A percentile compares a stretch with the other conserved stretches of the same genome.
Evolutionary conservation across 1,140 invertebrate species (phyloP).

Genomic region (Forficula auricularia): DNA sequence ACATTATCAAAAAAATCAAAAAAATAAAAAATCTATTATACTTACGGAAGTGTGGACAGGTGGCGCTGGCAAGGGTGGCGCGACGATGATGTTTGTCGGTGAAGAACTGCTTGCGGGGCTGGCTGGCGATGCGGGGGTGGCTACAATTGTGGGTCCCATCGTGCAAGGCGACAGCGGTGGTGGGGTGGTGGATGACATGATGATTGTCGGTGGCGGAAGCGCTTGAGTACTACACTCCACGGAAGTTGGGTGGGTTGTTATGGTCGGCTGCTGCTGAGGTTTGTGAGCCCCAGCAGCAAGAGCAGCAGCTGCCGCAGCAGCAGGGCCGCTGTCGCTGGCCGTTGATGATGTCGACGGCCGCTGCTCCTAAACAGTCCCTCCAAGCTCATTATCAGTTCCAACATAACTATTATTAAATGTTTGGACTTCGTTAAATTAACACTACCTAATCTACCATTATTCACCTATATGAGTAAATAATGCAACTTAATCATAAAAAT

Average conservation of each 20-base stretch:
- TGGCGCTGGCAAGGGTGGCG: not conserved
- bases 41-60: conserved; percentile 1
- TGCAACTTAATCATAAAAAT: too few relatives aligned
- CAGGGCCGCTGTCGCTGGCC: conserved; percentile 42
- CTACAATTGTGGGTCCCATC: conserved; percentile 8
- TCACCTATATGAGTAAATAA: too few relatives aligned
- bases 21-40: too few relatives aligned
- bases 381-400: too few relatives aligned
- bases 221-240: conserved; percentile 36
- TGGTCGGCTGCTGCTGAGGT: conserved; percentile 8
- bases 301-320: conserved; percentile 6
- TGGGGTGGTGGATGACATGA: conserved; percentile 61
- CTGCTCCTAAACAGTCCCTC: conserved; percentile 30
- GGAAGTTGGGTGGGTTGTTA: conserved; percentile 4
- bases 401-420: too few relatives aligned
- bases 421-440: too few relatives aligned
- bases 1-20: too few relatives aligned
- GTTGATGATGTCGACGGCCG: conserved; percentile 63
- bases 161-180: conserved; percentile 46
- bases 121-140: conserved; percentile 10
- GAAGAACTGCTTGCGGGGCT: conserved; percentile 17
- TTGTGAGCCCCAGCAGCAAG: not conserved
- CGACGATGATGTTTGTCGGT: conserved; percentile 25
- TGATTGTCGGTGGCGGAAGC: conserved; percentile 57
- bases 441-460: too few relatives aligned